Base-by-base conservation (phyloP, 2,113 vertebrate genomes). In the Stigmatopora nigra region DNA sequence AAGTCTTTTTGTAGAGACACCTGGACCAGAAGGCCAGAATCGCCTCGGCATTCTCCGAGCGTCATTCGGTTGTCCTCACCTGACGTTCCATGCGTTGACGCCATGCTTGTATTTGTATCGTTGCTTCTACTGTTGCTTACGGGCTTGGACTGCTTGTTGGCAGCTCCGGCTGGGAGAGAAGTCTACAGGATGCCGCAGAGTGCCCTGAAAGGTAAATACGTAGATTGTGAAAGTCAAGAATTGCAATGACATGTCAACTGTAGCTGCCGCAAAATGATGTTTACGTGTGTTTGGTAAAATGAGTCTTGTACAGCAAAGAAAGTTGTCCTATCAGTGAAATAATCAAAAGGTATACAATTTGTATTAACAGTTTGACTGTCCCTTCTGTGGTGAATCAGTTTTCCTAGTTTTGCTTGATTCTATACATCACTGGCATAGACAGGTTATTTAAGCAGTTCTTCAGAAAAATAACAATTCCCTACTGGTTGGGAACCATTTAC, bases 101-200 rank as follows among this genome's bases (percentile, higher is more conserved):
- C 52, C 61, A 89, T 90, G 88, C 64, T 84, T 77, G 81, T 91
- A 68, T 72, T 87, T 25, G 53, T 75, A 46, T 81, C 47, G n/a
- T 69, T 92, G 69, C 65, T n/a, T n/a, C n/a, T n/a, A n/a, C n/a
- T n/a, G n/a, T n/a, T 91, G 75, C 77, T 82, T 9, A 68, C 79
- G 59, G 76, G 79, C 65, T 70, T 89, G 79, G 88, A 84, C 66
- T 83, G 86, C 75, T 78, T 74, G 5, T 61, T 68, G 66, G 89
- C 86, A 0, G 90, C 85, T 19, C 90, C 93, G 5, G 19, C 90
- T 36, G 86, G 80, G 71, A 91, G 89, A 82, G 91, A 92, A 71
- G 87, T 93, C 61, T 93, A 93, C 90, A 90, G 87, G 82, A 91
- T 95, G 90, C 93, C 94, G 1, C 87, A 88, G 69, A 81, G 78